Conservation (phyloP, 2,113 vertebrate genomes). For the Brevimyrus niger region DNA sequence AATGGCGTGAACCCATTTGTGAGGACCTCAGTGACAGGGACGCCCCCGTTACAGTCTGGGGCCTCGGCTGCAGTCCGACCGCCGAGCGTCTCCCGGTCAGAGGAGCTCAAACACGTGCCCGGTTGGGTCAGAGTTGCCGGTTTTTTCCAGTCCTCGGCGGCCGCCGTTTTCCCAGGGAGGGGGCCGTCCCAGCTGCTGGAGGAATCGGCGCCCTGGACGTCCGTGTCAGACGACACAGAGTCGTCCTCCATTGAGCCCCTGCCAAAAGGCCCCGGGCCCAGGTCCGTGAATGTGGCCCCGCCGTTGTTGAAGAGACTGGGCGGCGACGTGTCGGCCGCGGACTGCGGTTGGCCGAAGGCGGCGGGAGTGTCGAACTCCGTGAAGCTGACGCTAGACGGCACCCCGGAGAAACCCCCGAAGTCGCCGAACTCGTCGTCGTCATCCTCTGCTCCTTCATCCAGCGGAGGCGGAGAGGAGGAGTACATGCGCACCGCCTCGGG, state of each 20-base stretch:
- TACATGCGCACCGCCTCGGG: slow-evolving; percentile 91
- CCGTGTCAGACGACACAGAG: slow-evolving; percentile 53
- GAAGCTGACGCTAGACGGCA: slow-evolving; percentile 76
- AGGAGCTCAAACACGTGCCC: slow-evolving; percentile 43
- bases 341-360: slow-evolving; percentile 57
- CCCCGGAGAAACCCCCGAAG: slow-evolving; percentile 81
- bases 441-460: slow-evolving; percentile 82
- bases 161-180: slow-evolving; percentile 48
- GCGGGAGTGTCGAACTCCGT: slow-evolving; percentile 77
- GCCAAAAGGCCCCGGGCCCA: slow-evolving; percentile 58
- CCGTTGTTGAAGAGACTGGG: slow-evolving; percentile 60
- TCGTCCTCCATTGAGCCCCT: slow-evolving; percentile 51
- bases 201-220: slow-evolving; percentile 57
- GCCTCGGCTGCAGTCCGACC: slow-evolving; percentile 28
- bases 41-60: slow-evolving; percentile 67
- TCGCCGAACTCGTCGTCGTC: slow-evolving; percentile 92
- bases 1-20: slow-evolving; percentile 77
- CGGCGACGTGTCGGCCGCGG: slow-evolving; percentile 54
- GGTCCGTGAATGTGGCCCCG: slow-evolving; percentile 59
- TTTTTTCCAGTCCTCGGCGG: slow-evolving; percentile 48
- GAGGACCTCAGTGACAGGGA: slow-evolving; percentile 62
- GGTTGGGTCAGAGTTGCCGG: slow-evolving; percentile 47
- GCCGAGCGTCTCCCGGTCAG: slow-evolving; percentile 34
- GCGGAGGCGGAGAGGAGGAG: slow-evolving; percentile 90
- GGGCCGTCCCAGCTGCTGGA: slow-evolving; percentile 56